Evolutionary conservation across 2,113 vertebrate genomes (phyloP).

Genomic region (Orthonyx spaldingii): DNA sequence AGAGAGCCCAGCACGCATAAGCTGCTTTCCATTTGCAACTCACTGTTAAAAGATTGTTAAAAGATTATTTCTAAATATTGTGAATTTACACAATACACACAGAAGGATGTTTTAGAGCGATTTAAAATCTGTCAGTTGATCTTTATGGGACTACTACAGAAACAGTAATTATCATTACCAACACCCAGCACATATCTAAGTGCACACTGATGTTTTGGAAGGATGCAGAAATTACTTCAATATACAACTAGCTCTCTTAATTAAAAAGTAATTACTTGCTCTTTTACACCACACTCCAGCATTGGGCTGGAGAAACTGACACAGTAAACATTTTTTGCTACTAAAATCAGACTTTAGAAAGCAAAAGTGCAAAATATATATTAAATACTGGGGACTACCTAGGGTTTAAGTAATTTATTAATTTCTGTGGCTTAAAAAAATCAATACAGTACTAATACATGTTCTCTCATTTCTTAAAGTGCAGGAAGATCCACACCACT

Average conservation of each 20-base stretch:
- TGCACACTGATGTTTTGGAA: neutral
- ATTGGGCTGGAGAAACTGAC: neutral
- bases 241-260: neutral
- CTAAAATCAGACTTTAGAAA: neutral
- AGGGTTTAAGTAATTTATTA: neutral
- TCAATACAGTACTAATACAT: neutral
- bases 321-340: neutral
- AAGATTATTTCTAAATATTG: neutral
- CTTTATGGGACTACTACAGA: neutral
- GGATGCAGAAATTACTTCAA: neutral
- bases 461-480: neutral
- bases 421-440: neutral
- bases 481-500: neutral
- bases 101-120: neutral
- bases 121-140: neutral
- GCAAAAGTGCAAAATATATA: neutral
- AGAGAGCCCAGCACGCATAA: fast-evolving
- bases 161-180: neutral
- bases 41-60: neutral
- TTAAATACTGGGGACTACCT: neutral
- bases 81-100: neutral
- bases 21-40: neutral
- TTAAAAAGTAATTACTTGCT: neutral
- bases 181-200: neutral
- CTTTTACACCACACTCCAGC: neutral